phyloP scores from a whole-genome alignment of 2,888 invertebrate genomes.

The Athalia circularis region DNA sequence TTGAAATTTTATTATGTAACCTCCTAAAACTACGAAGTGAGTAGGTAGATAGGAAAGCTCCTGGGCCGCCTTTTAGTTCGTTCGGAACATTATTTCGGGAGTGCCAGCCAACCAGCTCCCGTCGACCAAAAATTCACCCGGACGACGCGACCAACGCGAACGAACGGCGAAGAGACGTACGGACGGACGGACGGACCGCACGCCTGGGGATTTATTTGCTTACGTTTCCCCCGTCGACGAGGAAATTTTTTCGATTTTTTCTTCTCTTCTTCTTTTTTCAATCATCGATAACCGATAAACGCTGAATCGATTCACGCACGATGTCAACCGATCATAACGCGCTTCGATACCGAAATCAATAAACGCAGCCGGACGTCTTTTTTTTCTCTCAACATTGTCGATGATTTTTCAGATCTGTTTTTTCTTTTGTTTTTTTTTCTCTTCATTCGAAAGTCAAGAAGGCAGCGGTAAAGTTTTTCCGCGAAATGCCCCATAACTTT shows the following conservation, averaged over 20 bases:
- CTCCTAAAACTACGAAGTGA: slow-evolving; percentile 31
- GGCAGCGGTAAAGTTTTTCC: too few relatives aligned
- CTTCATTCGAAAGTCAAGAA: background rate
- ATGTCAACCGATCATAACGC: too few relatives aligned
- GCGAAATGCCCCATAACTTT: too few relatives aligned
- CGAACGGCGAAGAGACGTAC: background rate
- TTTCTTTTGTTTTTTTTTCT: background rate
- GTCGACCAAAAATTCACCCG: slow-evolving; percentile 44
- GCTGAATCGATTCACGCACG: too few relatives aligned
- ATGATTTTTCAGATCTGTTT: background rate
- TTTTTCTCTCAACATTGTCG: too few relatives aligned
- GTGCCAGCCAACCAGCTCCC: slow-evolving; percentile 63
- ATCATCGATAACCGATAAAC: too few relatives aligned
- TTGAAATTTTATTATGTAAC: slow-evolving; percentile 55
- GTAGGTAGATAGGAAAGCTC: slow-evolving; percentile 34
- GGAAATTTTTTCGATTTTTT: background rate
- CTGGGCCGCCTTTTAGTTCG: slow-evolving; percentile 47
- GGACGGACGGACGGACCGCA: too few relatives aligned
- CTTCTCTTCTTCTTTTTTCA: too few relatives aligned
- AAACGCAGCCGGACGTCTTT: too few relatives aligned
- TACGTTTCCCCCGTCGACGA: slow-evolving; percentile 18
- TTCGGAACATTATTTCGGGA: slow-evolving; percentile 67
- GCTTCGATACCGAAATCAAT: too few relatives aligned
- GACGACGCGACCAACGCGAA: background rate
- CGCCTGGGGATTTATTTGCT: slow-evolving; percentile 44